phyloP scores from a whole-genome alignment of 2,113 vertebrate genomes.

The Diglossa brunneiventris region DNA sequence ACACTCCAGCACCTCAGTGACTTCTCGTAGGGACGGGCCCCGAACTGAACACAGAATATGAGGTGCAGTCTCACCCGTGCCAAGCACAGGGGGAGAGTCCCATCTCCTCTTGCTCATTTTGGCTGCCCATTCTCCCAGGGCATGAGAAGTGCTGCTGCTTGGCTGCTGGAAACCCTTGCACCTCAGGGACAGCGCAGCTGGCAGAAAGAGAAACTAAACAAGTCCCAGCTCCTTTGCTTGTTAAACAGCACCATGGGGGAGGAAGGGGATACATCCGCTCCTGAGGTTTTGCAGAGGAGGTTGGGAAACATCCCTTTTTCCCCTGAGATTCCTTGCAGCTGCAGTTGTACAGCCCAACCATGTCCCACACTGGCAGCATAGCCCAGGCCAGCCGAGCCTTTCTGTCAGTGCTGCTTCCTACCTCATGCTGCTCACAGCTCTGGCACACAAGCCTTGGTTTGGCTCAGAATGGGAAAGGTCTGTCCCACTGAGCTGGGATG shows the following conservation, averaged over 20 bases:
- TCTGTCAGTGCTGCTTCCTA: background rate
- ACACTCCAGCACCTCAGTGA: fast-evolving
- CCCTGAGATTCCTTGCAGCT: background rate
- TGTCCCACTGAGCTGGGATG: background rate
- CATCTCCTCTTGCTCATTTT: background rate
- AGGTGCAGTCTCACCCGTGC: background rate
- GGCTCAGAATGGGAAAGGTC: background rate
- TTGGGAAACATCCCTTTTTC: background rate
- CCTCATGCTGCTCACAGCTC: background rate
- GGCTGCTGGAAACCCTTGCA: background rate
- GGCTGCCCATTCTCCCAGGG: background rate
- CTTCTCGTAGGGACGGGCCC: background rate
- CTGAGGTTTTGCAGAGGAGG: background rate
- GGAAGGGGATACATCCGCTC: background rate
- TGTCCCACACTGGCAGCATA: fast-evolving
- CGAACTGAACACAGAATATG: background rate
- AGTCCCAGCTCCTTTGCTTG: background rate
- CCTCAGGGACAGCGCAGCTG: background rate
- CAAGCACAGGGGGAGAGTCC: background rate
- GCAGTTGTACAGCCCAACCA: fast-evolving
- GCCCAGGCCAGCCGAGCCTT: fast-evolving
- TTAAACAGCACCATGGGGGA: background rate
- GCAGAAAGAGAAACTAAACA: background rate
- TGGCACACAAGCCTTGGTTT: background rate
- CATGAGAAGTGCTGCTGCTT: fast-evolving